Base-by-base conservation (phyloP, 2,113 vertebrate genomes). In the Festucalex cinctus region DNA sequence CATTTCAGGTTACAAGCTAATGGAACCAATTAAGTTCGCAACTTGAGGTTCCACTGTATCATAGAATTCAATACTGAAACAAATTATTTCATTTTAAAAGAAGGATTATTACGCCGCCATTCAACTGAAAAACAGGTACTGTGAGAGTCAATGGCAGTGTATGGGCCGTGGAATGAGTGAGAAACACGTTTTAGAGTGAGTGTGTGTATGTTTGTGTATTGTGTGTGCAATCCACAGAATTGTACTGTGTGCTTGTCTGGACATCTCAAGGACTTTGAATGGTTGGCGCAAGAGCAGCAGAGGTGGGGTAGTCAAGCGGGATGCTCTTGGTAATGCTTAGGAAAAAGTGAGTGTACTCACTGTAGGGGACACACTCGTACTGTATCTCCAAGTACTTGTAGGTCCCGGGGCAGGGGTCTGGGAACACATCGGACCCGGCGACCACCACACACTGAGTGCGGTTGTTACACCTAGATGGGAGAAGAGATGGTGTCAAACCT, bases 301-400 rank as follows among this genome's bases (percentile, higher is more conserved):
- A 10, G 51, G 51, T 26, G 51, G 22, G 22, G 6, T 17, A 57
- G 14, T 57, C 26, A 57, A 57, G 26, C 24, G 51, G 51, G 22
- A 54, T 24, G 51, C 16, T 57, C 54, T 28, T 32, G 51, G 22
- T 5, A 54, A 53, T 16, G 6, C 16, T 46, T 46, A 16, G 6
- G 26, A 19, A 22, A 61, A 62, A 41, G 20, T 6, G 37, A 24
- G 39, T 43, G 60, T 62, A 62, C 60, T 62, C 60, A 62, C 60
- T 96, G 93, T 96, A 96, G 80, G 95, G 95, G 70, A 96, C 95
- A 90, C 95, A 96, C 92, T 96, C 95, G 82, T 96, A 96, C 88
- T 95, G 94, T 89, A 96, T 95, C 92, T 96, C 95, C 92, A 96
- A 88, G 85, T 95, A 96, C 89, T 96, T 96, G 93, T 96, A 96